Evolutionary conservation across 2,797 vertebrate species (phyloP).

Genomic region (Eupleurogrammus muticus): DNA sequence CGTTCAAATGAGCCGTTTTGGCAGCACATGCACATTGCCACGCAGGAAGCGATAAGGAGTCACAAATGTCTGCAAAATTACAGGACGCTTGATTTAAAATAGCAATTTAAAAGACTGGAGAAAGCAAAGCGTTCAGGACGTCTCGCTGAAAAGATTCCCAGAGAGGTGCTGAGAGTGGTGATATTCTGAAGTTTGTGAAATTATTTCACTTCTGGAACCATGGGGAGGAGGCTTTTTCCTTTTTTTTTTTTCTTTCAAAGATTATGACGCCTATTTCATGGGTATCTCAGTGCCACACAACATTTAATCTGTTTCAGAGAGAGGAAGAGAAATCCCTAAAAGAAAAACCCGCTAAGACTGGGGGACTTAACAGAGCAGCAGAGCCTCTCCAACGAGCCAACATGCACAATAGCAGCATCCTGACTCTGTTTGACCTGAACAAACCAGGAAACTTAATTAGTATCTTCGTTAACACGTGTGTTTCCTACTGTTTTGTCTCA

Average conservation of each 20-base stretch:
- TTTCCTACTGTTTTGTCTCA: no score
- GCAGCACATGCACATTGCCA: constrained; percentile 54
- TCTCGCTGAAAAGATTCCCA: constrained; percentile 41
- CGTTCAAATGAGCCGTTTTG: constrained; percentile 66
- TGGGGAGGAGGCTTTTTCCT: constrained; percentile 32
- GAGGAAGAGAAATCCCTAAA: constrained; percentile 20
- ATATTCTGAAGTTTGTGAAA: constrained; percentile 65
- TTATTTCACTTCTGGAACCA: constrained; percentile 44
- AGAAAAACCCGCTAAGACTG: constrained; percentile 31
- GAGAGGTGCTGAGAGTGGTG: constrained; percentile 41
- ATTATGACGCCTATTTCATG: constrained; percentile 69
- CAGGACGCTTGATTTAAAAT: constrained; percentile 45
- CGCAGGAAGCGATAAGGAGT: constrained; percentile 62
- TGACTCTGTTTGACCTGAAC: no score
- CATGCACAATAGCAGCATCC: no score
- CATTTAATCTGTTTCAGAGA: constrained; percentile 51
- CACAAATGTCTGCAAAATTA: constrained; percentile 47
- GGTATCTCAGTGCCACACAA: constrained; percentile 44
- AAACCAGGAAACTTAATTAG: no score
- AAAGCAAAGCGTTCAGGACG: constrained; percentile 38
- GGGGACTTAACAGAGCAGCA: no score
- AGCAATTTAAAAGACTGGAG: constrained; percentile 39
- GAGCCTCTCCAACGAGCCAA: no score
- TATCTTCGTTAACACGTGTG: no score
- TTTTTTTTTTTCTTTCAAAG: constrained; percentile 44